Base-by-base conservation (phyloP, 30 jellyfish, hydroid and myxozoan genomes). In the Sanderia malayensis region DNA sequence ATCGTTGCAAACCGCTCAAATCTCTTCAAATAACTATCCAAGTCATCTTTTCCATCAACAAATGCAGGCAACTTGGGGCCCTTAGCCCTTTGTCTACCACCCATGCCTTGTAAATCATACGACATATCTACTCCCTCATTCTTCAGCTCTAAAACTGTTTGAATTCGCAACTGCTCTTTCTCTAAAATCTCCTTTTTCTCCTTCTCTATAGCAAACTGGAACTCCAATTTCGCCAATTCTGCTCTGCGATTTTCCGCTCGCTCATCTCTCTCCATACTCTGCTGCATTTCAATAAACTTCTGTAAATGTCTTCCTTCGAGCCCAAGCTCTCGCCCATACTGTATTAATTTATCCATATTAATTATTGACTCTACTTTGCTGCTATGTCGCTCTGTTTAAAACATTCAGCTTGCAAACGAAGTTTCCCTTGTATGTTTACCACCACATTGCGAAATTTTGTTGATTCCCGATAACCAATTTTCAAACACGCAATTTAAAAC, bases 1-100 rank as follows among this genome's bases (percentile, higher is more conserved):
- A 53, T 76, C 28, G 24, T 76, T 59, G 88, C 81, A 76, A 76
- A 76, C 71, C 88, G 15, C 82, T 76, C 84, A 31, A 76, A 60
- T 64, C 88, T 76, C 65, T 61, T 69, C 82, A 63, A 76, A 76
- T 76, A 76, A 62, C 81, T 45, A 45, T 76, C 88, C 83, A 76
- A 25, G 20, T 76, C 88, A 29, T 76, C 82, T 45, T 76, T 59
- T 17, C 84, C 88, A 58, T 74, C 86, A 31, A 21, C 57, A 34
- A 74, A 74, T 37, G 79, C 64, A 33, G 86, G 86, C 27, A 74
- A 60, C 80, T 55, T 74, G 25, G 86, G 86, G 34, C 76, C 71
- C 49, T 74, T 74, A 57, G 86, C 46, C 44, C 79, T 33, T 46
- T 71, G 8, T 18, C 74, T 71, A 32, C 61, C 79, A 15, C 53